A percentile compares a stretch with the other conserved stretches of the same genome.
Conservation (phyloP, 2,797 vertebrate species). For the Gallinago stenura region DNA sequence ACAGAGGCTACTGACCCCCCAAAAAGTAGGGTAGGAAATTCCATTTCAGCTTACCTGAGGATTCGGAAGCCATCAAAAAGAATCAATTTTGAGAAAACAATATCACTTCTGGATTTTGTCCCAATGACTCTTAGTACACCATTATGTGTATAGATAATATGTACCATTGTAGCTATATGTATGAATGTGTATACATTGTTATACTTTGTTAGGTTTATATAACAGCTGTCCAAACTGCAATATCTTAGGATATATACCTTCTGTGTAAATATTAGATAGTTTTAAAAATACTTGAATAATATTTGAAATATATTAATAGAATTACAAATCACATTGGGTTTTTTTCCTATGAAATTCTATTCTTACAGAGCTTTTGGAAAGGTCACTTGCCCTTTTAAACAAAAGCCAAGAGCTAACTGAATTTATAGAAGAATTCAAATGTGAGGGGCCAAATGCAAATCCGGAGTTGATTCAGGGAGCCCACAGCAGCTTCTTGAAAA, state of each 20-base stretch:
- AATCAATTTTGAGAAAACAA: neutral
- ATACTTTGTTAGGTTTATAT: neutral
- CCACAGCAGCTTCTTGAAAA: conserved; percentile 82
- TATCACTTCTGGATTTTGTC: neutral
- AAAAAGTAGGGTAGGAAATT: neutral
- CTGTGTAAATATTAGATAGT: neutral
- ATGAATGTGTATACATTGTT: accelerated
- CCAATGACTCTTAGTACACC: neutral
- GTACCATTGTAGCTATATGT: neutral
- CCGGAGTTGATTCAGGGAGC: conserved; percentile 77
- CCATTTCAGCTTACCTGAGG: neutral
- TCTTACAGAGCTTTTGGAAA: conserved; percentile 85
- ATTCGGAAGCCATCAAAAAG: neutral
- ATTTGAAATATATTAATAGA: neutral
- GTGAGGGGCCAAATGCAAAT: conserved; percentile 80
- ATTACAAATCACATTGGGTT: neutral
- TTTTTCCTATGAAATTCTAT: neutral
- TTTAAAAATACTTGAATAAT: neutral
- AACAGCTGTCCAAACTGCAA: neutral
- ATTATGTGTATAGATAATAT: accelerated
- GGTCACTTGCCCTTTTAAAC: conserved; percentile 87
- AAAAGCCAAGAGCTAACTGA: conserved; percentile 87
- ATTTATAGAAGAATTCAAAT: conserved; percentile 86
- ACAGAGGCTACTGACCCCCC: neutral
- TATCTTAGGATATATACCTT: neutral